Conservation (phyloP, 2,888 invertebrate species). For the Gryllus longicercus region DNA sequence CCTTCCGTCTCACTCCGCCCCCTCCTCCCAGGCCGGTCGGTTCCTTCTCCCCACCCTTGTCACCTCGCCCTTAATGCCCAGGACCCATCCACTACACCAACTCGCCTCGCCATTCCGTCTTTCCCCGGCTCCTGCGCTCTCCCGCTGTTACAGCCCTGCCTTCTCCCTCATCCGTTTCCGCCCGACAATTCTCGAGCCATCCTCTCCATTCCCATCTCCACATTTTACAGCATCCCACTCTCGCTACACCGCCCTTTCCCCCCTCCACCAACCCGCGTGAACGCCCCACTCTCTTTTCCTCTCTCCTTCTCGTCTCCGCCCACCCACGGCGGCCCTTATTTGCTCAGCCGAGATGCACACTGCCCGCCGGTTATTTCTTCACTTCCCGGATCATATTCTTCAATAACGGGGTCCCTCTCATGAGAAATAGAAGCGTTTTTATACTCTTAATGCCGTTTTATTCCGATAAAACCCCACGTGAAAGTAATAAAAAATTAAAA, state of each 20-base stretch:
- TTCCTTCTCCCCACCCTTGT: too few species aligned
- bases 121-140: background rate
- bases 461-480: conserved; percentile 11
- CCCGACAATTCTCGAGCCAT: background rate
- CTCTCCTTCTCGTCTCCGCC: background rate
- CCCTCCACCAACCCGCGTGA: background rate
- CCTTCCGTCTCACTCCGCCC: background rate
- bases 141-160: background rate
- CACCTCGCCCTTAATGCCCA: too few species aligned
- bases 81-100: too few species aligned
- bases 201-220: too few species aligned
- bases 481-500: conserved; percentile 7
- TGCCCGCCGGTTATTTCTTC: background rate
- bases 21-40: background rate
- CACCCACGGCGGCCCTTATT: background rate
- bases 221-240: too few species aligned
- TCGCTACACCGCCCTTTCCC: too few species aligned
- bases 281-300: background rate
- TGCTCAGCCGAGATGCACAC: background rate
- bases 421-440: background rate
- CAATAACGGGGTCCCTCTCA: background rate
- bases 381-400: conserved; percentile 17
- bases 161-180: background rate
- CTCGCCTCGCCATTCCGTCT: too few species aligned
- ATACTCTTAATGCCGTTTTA: background rate